Evolutionary conservation across 2,888 invertebrate species (phyloP).

Genomic region (Julus scandinavius): DNA sequence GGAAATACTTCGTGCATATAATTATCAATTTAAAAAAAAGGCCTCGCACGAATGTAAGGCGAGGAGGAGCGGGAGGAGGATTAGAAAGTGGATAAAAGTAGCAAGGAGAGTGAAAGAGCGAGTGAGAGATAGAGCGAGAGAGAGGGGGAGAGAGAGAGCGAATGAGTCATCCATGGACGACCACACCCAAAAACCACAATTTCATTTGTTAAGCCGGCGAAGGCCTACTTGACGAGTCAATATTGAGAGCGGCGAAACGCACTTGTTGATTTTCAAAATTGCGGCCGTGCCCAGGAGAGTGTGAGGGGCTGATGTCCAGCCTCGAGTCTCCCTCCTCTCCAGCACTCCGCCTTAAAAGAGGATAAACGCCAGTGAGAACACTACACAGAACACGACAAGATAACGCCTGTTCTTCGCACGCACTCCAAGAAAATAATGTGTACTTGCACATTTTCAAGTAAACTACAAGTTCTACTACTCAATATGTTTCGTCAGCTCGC

Average conservation of each 20-base stretch:
- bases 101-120: not conserved
- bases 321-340: not conserved
- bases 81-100: constrained; percentile 38
- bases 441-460: no score
- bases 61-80: constrained; percentile 24
- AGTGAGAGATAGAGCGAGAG: not conserved
- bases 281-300: constrained; percentile 13
- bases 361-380: not conserved
- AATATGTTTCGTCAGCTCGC: no score
- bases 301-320: not conserved
- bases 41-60: constrained; percentile 36
- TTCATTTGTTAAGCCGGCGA: constrained; percentile 43
- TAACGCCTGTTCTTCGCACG: no score
- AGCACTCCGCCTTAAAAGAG: not conserved
- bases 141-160: not conserved
- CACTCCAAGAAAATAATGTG: no score
- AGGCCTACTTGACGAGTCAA: constrained; percentile 44
- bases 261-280: constrained; percentile 43
- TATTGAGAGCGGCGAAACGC: constrained; percentile 15
- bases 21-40: constrained; percentile 44
- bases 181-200: constrained; percentile 46
- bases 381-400: no score
- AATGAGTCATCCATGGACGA: constrained; percentile 1
- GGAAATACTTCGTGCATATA: constrained; percentile 36
- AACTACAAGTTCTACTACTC: no score